Evolutionary conservation across 2,888 invertebrate species (phyloP).

Genomic region (Camptogramma bilineatum): DNA sequence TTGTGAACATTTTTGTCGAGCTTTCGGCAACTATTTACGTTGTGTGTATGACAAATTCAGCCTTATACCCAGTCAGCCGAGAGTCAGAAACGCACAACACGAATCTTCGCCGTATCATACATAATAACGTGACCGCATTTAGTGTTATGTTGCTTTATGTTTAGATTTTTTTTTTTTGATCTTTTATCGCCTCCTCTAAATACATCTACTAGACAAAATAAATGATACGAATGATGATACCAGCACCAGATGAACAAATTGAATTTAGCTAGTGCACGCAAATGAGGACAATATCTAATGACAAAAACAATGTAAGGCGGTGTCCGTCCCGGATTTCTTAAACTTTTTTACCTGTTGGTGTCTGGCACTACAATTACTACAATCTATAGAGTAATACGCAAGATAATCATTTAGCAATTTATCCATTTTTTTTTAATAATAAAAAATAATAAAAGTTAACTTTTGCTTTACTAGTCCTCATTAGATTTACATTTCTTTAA

Average conservation of each 20-base stretch:
- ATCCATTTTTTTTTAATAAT: too few relatives aligned
- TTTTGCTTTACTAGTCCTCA: too few relatives aligned
- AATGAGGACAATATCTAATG: conserved; percentile 28
- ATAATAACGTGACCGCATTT: not conserved
- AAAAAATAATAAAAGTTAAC: too few relatives aligned
- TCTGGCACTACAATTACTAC: not conserved
- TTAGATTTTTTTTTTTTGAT: not conserved
- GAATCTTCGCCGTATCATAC: not conserved
- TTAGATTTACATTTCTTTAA: too few relatives aligned
- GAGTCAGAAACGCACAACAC: too few relatives aligned
- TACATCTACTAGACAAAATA: conserved; percentile 22
- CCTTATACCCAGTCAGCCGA: too few relatives aligned
- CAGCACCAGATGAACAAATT: conserved; percentile 22
- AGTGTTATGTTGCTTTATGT: not conserved
- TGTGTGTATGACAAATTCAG: too few relatives aligned
- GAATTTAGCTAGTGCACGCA: conserved; percentile 23
- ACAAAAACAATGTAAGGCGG: conserved; percentile 19
- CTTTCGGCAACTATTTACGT: too few relatives aligned
- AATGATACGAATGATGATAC: conserved; percentile 22
- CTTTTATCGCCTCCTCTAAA: conserved; percentile 18
- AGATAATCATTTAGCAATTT: too few relatives aligned
- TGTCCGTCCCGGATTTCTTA: conserved; percentile 9
- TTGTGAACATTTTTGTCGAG: not conserved
- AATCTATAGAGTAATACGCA: too few relatives aligned
- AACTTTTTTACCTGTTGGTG: not conserved